phyloP scores from a whole-genome alignment of 2,113 vertebrate genomes.

The Steatornis caripensis region DNA sequence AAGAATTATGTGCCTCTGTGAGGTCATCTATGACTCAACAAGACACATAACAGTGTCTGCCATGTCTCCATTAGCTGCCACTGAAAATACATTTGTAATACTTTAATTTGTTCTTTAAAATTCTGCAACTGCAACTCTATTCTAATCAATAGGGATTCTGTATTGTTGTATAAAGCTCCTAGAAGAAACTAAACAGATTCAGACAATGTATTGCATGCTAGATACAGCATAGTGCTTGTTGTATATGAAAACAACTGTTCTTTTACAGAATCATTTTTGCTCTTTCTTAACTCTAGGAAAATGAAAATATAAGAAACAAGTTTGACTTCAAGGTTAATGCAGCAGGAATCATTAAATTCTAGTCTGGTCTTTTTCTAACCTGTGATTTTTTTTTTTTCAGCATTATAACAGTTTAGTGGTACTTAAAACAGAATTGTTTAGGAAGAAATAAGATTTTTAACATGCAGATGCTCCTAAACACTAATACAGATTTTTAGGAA shows the following conservation, averaged over 20 bases:
- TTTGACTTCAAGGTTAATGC: conserved; percentile 32
- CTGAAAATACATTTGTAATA: background rate
- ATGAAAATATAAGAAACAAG: conserved; percentile 10
- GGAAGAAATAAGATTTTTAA: conserved; percentile 15
- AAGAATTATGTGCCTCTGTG: background rate
- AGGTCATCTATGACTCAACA: background rate
- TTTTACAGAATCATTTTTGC: background rate
- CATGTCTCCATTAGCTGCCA: background rate
- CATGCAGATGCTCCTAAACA: background rate
- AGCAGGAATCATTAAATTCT: background rate
- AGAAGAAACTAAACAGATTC: background rate
- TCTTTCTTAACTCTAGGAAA: conserved; percentile 1
- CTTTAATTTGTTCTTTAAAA: background rate
- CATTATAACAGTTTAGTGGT: background rate
- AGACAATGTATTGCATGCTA: background rate
- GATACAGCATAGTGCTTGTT: background rate
- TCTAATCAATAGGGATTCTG: background rate
- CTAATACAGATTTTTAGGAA: conserved; percentile 36
- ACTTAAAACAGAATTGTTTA: background rate
- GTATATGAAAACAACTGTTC: background rate
- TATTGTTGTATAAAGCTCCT: background rate
- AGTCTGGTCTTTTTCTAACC: background rate
- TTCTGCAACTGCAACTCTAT: background rate
- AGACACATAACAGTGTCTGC: rapidly evolving
- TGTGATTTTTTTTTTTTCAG: background rate